Evolutionary conservation across 2,113 vertebrate species (phyloP), one percentile per base, ranked within the genome.

Genomic region (Phyllopteryx taeniolatus): DNA sequence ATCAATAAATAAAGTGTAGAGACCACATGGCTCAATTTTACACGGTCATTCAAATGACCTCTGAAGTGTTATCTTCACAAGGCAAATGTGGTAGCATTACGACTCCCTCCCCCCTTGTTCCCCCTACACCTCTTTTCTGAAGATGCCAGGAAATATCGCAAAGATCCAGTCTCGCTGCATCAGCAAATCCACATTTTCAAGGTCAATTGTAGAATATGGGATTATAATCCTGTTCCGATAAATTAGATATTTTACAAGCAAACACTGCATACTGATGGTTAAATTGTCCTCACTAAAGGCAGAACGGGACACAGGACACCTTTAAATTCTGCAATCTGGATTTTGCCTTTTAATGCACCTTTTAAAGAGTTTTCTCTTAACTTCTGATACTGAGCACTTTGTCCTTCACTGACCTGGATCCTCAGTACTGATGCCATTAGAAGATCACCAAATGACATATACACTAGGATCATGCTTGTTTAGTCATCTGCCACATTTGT

Each of bases 401-500:
- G 80, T 83, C 81, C 88, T 86, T 81, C 76, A 66, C 67, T 76
- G 79, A 85, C 83, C 87, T 80, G 84, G 78, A 80, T 86, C 83
- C 79, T 83, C 75, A 84, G 79, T 78, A 79, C 81, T 80, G 85
- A 89, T 81, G 69, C 83, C 82, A 86, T 86, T 86, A 85, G 81
- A 85, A 84, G 85, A 90, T 85, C 76, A 86, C 72, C 82, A 85
- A 77, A 88, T 85, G 87, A 87, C 85, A 86, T 83, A 88, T 85
- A 79, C 76, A 72, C 75, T 56, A 67, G 83, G 69, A 86, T 85
- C 85, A 88, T 77, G 84, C 35, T 87, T 87, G 85, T 83, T 86
- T 81, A 83, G 86, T 87, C 87, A 86, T 83, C 85, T 86, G 85
- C 76, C 65, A 73, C 73, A 78, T 87, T 83, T 84, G 71, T 84